Percentiles rank a stretch among this genome's conserved stretches.
phyloP scores from a whole-genome alignment of 2,797 vertebrate genomes.

The Sebastes trivittatus region DNA sequence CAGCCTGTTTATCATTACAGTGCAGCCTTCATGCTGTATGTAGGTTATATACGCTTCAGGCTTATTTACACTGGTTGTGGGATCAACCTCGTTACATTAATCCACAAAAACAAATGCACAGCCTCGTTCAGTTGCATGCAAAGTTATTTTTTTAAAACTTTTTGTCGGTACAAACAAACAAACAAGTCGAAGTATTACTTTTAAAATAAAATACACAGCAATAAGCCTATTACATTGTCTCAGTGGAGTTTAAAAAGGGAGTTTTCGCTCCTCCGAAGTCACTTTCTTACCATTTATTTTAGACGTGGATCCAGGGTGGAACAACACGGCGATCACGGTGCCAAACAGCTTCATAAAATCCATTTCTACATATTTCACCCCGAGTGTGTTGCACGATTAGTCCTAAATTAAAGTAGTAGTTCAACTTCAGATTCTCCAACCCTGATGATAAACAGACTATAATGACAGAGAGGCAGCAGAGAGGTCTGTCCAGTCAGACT shows the following conservation, averaged over 20 bases:
- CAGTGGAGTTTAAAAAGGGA: background rate
- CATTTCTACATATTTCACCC: constrained; percentile 83
- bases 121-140: background rate
- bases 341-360: constrained; percentile 82
- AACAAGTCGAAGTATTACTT: background rate
- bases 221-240: accelerated
- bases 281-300: constrained; percentile 78
- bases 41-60: background rate
- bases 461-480: constrained; percentile 7
- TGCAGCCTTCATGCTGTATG: background rate
- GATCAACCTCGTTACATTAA: background rate
- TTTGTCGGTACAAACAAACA: background rate
- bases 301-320: constrained; percentile 75
- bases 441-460: background rate
- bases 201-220: background rate
- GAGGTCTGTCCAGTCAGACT: constrained; percentile 7
- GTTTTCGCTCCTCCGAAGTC: background rate
- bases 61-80: background rate
- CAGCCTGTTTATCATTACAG: constrained; percentile 25
- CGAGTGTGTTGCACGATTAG: constrained; percentile 14
- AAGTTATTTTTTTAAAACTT: background rate
- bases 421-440: background rate
- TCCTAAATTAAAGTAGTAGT: background rate
- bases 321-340: constrained; percentile 78
- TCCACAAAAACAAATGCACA: background rate